Evolutionary conservation across 2,113 vertebrate species (phyloP), one percentile per base, ranked within the genome.

Genomic region (Diphyllodes magnificus): DNA sequence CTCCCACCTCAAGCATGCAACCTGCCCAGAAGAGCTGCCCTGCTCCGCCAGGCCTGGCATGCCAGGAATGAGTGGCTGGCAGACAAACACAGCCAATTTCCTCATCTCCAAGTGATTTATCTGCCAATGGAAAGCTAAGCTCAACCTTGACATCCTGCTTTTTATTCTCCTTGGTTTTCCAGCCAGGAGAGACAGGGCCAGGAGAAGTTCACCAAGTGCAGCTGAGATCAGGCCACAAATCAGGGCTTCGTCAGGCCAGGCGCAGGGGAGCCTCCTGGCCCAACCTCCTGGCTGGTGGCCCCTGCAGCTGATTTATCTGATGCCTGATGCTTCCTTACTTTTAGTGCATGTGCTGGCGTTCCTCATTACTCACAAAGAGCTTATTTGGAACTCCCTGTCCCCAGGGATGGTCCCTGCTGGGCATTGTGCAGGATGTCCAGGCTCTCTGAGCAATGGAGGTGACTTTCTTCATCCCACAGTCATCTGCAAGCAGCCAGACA

Each of bases 51-150:
- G 73, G 40, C 65, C 59, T 47, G 61, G 82, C 88, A 56, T 0
- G 0, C 47, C 0, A 0, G 21, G 21, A 65, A 28, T 0, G 0
- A 80, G 31, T 4, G 59, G 23, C 9, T 80, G 63, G 60, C 77
- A 72, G 69, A 51, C 11, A 56, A 12, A 19, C 45, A 23, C 20
- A 25, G 40, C 15, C 81, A 49, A 35, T 70, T 66, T 85, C 88
- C 59, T 77, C 91, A 35, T 57, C 49, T 72, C 82, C 64, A 2
- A 4, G n/a, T 78, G 80, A 95, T 95, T 96, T 81, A 88, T 96
- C 73, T 76, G 83, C 61, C 37, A 92, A 89, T 65, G 44, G 45
- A 78, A 66, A 89, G 50, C 86, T 53, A 50, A 84, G 56, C n/a
- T 82, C 76, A 90, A 81, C 44, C 71, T 64, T 44, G 86, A 76